Evolutionary conservation across 2,797 vertebrate genomes (phyloP).

Genomic region (Mus minutoides): DNA sequence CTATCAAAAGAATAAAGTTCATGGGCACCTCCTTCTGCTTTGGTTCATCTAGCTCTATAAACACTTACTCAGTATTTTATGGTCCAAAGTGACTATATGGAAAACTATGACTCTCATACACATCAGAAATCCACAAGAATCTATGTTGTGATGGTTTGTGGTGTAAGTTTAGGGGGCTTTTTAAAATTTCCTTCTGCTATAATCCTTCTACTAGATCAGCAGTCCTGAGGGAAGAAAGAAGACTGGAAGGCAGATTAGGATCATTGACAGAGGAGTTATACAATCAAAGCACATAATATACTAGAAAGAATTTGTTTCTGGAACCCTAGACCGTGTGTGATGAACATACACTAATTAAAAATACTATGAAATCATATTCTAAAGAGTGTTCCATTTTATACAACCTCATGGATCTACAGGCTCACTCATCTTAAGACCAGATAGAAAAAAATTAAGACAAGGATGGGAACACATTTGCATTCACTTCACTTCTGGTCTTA

Average conservation of each 20-base stretch:
- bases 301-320: background rate
- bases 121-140: background rate
- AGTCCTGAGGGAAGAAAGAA: background rate
- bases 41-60: constrained; percentile 1
- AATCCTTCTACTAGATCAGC: constrained; percentile 20
- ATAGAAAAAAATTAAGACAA: background rate
- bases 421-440: background rate
- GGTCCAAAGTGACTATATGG: background rate
- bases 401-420: background rate
- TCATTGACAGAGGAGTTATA: no score
- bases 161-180: background rate
- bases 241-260: background rate
- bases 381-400: background rate
- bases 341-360: background rate
- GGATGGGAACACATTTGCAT: no score
- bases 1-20: background rate
- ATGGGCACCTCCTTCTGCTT: background rate
- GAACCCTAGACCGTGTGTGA: no score
- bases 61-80: background rate
- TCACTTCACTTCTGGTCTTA: background rate
- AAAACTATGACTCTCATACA: background rate
- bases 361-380: background rate
- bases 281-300: background rate
- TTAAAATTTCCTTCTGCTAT: background rate
- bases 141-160: background rate